These are phyloP conservation scores for Ferrisia virgata DNA, from an alignment of 2,888 invertebrate genomes.

Conservation along the genomic window DNA sequence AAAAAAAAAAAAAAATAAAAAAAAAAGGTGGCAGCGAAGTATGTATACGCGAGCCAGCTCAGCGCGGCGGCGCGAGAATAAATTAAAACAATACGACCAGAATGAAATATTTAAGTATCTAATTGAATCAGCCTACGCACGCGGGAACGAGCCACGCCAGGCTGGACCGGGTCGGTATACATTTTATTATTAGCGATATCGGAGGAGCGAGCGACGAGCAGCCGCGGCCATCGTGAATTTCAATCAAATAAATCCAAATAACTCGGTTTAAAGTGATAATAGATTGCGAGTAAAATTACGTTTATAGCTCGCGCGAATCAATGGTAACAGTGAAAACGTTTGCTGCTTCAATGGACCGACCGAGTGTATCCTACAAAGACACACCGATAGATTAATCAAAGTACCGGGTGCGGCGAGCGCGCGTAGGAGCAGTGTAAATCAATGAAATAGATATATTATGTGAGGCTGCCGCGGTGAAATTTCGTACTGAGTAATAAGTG, in stretches of 20 bases:
- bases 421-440: neutral
- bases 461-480: neutral
- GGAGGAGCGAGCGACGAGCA: neutral
- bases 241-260: neutral
- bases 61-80: too few relatives aligned
- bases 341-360: neutral
- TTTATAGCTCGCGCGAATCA: neutral
- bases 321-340: neutral
- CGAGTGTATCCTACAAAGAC: neutral
- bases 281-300: neutral
- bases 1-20: too few relatives aligned
- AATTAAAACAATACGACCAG: slow-evolving; percentile 13
- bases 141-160: neutral
- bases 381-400: neutral
- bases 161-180: neutral
- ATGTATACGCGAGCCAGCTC: neutral
- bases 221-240: neutral
- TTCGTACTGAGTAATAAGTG: too few relatives aligned
- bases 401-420: too few relatives aligned
- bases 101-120: neutral
- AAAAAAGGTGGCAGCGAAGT: neutral
- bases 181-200: neutral
- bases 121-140: slow-evolving; percentile 13
- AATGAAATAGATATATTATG: neutral
- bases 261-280: neutral